phyloP scores from a whole-genome alignment of 2,113 vertebrate species.

The Trematocara nigrifrons region DNA sequence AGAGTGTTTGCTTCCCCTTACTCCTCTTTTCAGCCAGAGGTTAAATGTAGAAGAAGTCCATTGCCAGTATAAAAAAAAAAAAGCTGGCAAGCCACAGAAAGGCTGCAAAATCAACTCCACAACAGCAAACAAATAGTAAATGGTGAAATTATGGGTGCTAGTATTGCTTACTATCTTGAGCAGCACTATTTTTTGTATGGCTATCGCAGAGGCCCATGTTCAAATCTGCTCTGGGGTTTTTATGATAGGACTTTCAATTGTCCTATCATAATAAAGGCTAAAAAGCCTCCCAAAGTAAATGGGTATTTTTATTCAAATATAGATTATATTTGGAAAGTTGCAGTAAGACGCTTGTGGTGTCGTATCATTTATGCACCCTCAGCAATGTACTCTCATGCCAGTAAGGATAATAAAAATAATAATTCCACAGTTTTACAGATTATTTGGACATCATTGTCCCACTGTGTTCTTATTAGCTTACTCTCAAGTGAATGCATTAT shows the following conservation, averaged over 20 bases:
- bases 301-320: background rate
- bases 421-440: background rate
- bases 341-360: background rate
- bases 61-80: background rate
- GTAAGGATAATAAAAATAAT: background rate
- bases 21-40: background rate
- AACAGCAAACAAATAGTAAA: background rate
- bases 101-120: background rate
- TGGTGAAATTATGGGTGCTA: background rate
- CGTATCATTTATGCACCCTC: background rate
- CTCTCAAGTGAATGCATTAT: background rate
- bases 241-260: background rate
- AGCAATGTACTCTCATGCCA: background rate
- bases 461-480: background rate
- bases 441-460: background rate
- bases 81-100: background rate
- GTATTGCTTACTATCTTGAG: background rate
- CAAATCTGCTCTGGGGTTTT: background rate
- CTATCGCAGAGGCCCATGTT: background rate
- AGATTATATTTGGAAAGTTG: background rate
- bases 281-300: background rate
- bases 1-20: constrained; percentile 2
- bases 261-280: background rate
- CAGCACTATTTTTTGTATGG: background rate
- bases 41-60: constrained; percentile 3